These are phyloP conservation scores for Melipona quadrifasciata DNA, from an alignment of 1,140 invertebrate species.

Conservation along the genomic window DNA sequence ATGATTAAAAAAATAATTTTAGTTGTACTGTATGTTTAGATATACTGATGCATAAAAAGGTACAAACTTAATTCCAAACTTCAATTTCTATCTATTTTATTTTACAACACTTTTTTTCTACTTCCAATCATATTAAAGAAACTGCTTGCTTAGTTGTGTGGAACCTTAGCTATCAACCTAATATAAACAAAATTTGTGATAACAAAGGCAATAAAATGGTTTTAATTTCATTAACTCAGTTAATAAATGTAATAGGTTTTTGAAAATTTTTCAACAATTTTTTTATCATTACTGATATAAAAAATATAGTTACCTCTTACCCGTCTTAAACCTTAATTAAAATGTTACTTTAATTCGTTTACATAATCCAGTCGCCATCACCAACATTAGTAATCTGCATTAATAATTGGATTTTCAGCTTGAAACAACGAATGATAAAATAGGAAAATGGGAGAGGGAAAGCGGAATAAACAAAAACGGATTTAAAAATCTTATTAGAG, in stretches of 20 bases:
- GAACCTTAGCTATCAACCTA: background rate
- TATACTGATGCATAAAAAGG: background rate
- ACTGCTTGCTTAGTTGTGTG: background rate
- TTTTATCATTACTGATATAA: background rate
- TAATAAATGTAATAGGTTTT: background rate
- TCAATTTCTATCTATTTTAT: background rate
- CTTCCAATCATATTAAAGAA: background rate
- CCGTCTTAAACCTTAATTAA: conserved; percentile 21
- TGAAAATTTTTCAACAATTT: background rate
- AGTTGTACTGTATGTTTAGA: background rate
- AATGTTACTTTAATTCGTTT: conserved; percentile 29
- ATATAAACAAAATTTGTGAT: background rate
- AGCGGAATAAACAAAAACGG: background rate
- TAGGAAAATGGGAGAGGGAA: too few relatives aligned
- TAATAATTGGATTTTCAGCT: background rate
- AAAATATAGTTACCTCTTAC: background rate
- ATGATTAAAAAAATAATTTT: background rate
- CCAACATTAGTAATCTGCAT: background rate
- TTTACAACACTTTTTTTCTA: background rate
- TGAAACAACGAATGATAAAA: too few relatives aligned
- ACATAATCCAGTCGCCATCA: conserved; percentile 23
- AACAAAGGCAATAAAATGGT: background rate
- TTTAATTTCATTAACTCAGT: background rate
- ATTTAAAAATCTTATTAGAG: background rate
- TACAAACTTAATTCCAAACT: background rate